These are phyloP conservation scores for Hozukius guyotensis DNA, from an alignment of 2,797 vertebrate genomes.

Conservation along the genomic window DNA sequence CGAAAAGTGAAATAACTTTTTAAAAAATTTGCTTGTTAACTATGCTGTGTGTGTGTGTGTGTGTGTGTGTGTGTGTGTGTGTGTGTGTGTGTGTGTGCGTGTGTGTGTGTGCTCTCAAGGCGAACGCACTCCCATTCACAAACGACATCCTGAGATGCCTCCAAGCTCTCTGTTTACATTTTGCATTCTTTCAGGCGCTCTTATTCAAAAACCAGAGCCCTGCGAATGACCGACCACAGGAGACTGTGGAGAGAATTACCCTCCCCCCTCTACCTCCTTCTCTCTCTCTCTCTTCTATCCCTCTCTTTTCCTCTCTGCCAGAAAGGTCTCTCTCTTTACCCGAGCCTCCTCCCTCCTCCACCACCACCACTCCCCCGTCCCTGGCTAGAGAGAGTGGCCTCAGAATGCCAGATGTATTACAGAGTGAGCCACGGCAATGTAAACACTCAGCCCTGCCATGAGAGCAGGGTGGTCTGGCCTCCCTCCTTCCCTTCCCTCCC, in stretches of 20 bases:
- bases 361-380: slow-evolving; percentile 48
- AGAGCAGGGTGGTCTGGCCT: slow-evolving; percentile 96
- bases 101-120: slow-evolving; percentile 10
- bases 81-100: not conserved
- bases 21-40: slow-evolving; percentile 20
- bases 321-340: slow-evolving; percentile 71
- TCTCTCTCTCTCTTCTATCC: slow-evolving; percentile 39
- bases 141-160: slow-evolving; percentile 81
- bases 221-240: slow-evolving; percentile 81
- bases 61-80: not conserved
- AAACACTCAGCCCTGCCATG: slow-evolving; percentile 96
- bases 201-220: slow-evolving; percentile 87
- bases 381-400: slow-evolving; percentile 89
- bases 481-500: slow-evolving; percentile 70
- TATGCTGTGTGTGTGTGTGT: not conserved
- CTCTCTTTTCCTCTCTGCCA: slow-evolving; percentile 58
- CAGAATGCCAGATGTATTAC: slow-evolving; percentile 99
- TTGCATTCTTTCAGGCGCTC: slow-evolving; percentile 82
- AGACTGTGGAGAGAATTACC: slow-evolving; percentile 76
- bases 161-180: slow-evolving; percentile 84
- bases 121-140: slow-evolving; percentile 78
- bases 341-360: slow-evolving; percentile 6
- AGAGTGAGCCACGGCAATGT: slow-evolving; percentile 98
- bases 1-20: slow-evolving; percentile 29
- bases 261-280: slow-evolving; percentile 26